Base-by-base conservation (phyloP, 2,113 vertebrate species). In the Melanocharis versteri region DNA sequence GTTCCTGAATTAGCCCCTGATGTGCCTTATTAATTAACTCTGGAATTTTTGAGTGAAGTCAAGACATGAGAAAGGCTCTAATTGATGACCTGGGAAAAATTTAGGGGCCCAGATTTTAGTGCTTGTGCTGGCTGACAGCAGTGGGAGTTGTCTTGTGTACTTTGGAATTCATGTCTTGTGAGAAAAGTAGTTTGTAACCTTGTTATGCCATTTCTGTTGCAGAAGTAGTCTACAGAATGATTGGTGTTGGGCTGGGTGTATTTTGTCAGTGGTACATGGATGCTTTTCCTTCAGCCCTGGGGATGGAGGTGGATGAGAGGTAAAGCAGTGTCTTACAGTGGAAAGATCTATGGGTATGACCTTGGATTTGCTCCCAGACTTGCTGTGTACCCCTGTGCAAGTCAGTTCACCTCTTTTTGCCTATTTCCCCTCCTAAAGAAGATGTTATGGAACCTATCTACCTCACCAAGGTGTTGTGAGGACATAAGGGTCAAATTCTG, bases 401-500 rank as follows among this genome's bases (percentile, higher is more conserved):
- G 39, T 50, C 76, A 51, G 33, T 65, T 77, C 66, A 72, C 20
- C 26, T 79, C 45, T 90, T 87, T 54, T 60, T 88, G 78, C 62
- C 78, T 61, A 20, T 86, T 92, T 83, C 11, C 31, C 19, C 40
- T 77, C 45, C 78, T 87, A 73, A 83, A 76, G 47, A 61, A 62
- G 56, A 58, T 53, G 56, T 24, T 64, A 28, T 26, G 39, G 42
- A 87, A 81, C 33, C 12, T 81, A 31, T 68, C 76, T 94, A 89
- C 86, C 83, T 94, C 87, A 87, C 83, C 54, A 42, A 76, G 42
- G 20, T 82, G 31, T 62, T 90, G 68, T 84, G 95, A 92, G 86
- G 76, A 45, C 40, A 26, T 35, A 70, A 86, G 64, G 65, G 42
- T 57, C 71, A 86, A 73, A 82, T 83, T 87, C 75, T 66, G 64